Evolutionary conservation across 2,888 invertebrate species (phyloP).

Genomic region (Nymphalis urticae): DNA sequence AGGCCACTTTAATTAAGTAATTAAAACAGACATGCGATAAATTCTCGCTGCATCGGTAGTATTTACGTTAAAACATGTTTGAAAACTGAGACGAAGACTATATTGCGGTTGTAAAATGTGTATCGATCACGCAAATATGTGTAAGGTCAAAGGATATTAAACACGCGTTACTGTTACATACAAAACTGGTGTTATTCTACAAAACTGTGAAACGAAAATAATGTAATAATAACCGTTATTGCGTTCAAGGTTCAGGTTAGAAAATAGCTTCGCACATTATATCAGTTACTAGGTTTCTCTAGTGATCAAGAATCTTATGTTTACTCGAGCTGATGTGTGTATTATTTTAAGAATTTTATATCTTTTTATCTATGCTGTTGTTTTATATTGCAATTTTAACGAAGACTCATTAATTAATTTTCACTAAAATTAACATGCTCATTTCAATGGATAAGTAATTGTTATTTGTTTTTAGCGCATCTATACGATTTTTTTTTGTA

Average conservation of each 20-base stretch:
- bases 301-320: conserved; percentile 27
- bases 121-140: conserved; percentile 49
- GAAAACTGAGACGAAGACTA: conserved; percentile 49
- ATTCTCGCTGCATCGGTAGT: conserved; percentile 40
- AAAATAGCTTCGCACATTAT: conserved; percentile 30
- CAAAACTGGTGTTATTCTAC: conserved; percentile 1
- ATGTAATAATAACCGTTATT: conserved; percentile 28
- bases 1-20: conserved; percentile 54
- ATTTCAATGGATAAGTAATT: no score
- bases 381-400: no score
- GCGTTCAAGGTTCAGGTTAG: conserved; percentile 34
- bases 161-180: conserved; percentile 27
- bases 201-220: conserved; percentile 29
- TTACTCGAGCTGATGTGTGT: conserved; percentile 5
- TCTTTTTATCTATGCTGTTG: no score
- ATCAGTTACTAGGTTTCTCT: conserved; percentile 37
- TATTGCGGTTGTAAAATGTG: conserved; percentile 56
- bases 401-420: no score
- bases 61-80: conserved; percentile 36
- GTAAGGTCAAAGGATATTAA: conserved; percentile 54
- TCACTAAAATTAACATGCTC: no score
- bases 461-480: no score
- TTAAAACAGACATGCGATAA: conserved; percentile 55
- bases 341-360: not conserved
- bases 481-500: no score